These are phyloP conservation scores for Actinopyga echinites DNA, from an alignment of 53 echinoderm and acorn worm genomes.

Conservation along the genomic window DNA sequence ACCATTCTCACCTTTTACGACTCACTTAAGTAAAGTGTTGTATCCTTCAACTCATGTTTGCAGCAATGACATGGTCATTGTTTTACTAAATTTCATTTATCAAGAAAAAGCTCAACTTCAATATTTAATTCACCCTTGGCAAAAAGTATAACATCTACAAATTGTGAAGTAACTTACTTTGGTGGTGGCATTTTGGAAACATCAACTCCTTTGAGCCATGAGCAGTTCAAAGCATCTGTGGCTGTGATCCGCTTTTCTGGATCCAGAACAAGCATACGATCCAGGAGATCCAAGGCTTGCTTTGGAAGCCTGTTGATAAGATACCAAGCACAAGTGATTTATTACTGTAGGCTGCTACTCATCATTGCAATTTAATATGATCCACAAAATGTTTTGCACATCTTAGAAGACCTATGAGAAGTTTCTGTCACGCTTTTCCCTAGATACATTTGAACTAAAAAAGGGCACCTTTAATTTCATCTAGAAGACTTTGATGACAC, in stretches of 20 bases:
- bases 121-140: too few species aligned
- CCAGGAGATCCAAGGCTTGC: slow-evolving; percentile 89
- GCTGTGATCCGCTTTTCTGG: slow-evolving; percentile 94
- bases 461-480: too few species aligned
- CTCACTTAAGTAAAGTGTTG: too few species aligned
- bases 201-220: slow-evolving; percentile 77
- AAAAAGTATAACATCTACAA: background rate
- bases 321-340: background rate
- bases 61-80: background rate
- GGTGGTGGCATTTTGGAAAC: slow-evolving; percentile 68
- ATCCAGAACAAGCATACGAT: slow-evolving; percentile 96
- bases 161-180: slow-evolving; percentile 62
- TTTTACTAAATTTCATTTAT: too few species aligned
- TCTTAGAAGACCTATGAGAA: too few species aligned
- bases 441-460: too few species aligned
- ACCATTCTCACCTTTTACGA: too few species aligned
- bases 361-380: background rate
- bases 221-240: slow-evolving; percentile 80
- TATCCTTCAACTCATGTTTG: too few species aligned
- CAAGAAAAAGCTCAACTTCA: too few species aligned
- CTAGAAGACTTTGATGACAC: too few species aligned
- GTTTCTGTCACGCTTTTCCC: too few species aligned
- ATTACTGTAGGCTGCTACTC: background rate
- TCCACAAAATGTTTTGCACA: too few species aligned
- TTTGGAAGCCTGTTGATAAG: slow-evolving; percentile 71